Evolutionary conservation across 2,888 invertebrate species (phyloP), one percentile per base, ranked within the genome.

Genomic region (Caenorhabditis zanzibari): DNA sequence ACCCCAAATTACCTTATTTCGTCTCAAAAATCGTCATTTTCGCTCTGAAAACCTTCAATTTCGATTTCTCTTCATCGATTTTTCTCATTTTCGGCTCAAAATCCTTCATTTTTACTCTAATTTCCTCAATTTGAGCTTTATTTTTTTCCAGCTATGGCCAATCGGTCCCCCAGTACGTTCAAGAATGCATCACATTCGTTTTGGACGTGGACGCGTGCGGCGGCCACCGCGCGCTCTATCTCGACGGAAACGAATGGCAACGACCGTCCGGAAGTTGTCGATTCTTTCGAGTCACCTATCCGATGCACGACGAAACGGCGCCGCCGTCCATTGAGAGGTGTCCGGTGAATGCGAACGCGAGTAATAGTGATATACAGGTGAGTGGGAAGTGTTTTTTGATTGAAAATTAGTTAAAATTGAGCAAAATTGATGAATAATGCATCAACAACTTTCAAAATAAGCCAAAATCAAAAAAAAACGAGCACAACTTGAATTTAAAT

Each of bases 181-280:
- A 83, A 22, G 87, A 85, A 59, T 84, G 84, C 69, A 84, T 84
- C 9, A 79, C 84, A 5, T 87, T 87, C 56, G 87, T 80, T 0
- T 44, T 87, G 16, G 82, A 85, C 41, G n/a, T 84, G 1, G 58
- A 80, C 1, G 74, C 66, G 28, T 85, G 85, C 54, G 87, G 84
- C 2, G 87, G 87, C 6, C 82, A 82, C 16, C 77, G 85, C 28
- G 56, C 74, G 2, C 64, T 87, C 2, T 69, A 38, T 35, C 9
- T 54, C 3, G 87, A 87, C 64, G 86, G 86, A 41, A 83, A 84
- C 22, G 83, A 83, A 24, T 87, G 85, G 87, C 66, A 77, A n/a
- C 69, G 81, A 35, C 87, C 87, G 7, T 85, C 85, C 0, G 84
- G 85, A 22, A 73, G 69, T 16, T 32, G 38, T 28, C 61, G 77